Base-by-base conservation (phyloP, 37 sponge, comb jelly and placozoan species). In the Halichondria panicea region DNA sequence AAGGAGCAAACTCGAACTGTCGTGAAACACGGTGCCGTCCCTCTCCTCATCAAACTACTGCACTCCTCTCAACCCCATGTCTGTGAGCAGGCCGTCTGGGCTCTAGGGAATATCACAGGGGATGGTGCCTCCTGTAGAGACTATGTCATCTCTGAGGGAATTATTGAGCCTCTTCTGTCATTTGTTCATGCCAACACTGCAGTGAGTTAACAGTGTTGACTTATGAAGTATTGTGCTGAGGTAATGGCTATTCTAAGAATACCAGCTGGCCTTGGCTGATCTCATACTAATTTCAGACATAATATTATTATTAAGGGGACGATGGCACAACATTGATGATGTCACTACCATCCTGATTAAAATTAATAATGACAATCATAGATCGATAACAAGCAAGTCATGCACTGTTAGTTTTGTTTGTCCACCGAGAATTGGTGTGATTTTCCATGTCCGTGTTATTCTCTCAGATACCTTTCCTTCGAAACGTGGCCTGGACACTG, bases 31-130 rank as follows among this genome's bases (percentile, higher is more conserved):
- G 94, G 92, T 0, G 96, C 96, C 0, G 96, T 95, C 42, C 91
- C 96, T 30, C 70, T 89, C 11, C 70, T 95, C 25, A 86, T 96
- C 32, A 36, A 72, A 48, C 69, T 93, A 45, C 75, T 96, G 24
- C 37, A 53, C 25, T 84, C 85, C 8, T 39, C 78, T 13, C 72
- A 87, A 33, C 27, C 36, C 36, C 65, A 87, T 35, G 85, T 96
- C 25, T 75, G 92, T 74, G 92, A 89, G 63, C 97, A 96, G 59
- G 95, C 95, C 25, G 84, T 96, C 50, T 96, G 97, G 97, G 95
- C 93, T 0, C 84, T 96, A 6, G 97, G 94, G 0, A 96, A 96
- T 78, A 93, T 96, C 33, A 77, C 88, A 24, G 97, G 94, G 1
- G 94, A 94, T 54, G 91, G 94, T 0, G 78, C 97, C 2, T 73